Evolutionary conservation across 2,113 vertebrate species (phyloP), one percentile per base, ranked within the genome.

Genomic region (Coracopsis vasa): DNA sequence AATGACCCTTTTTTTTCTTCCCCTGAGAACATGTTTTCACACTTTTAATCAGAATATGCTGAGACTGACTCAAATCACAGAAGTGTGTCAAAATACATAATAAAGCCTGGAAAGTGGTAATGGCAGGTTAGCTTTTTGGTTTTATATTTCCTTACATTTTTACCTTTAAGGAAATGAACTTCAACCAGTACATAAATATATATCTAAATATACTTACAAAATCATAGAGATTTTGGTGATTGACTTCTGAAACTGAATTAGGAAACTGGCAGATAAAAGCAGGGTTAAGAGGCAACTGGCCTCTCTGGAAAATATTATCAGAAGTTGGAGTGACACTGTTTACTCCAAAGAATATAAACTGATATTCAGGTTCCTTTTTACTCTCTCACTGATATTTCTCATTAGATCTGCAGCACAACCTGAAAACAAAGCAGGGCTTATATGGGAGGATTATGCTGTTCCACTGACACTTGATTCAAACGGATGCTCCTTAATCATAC

Each of bases 381-480:
- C 33, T 74, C 20, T 84, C 31, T 16, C 27, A 48, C 15, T 88
- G 86, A 54, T 90, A 50, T 45, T 94, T 75, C 64, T 90, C 39
- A 27, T 70, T 48, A 85, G 47, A 94, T 80, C 35, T 72, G 28
- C 66, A 67, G 17, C 10, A 10, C 39, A 92, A 67, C 12, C 80
- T 70, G 42, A 47, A 93, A 94, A 80, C 81, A 93, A 96, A 94
- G 54, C n/a, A 65, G 50, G 20, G 39, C 13, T 93, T 90, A 86
- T 33, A 7, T 41, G 37, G n/a, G 73, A 77, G 90, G 47, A 90
- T 94, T 88, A 92, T 29, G 25, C 29, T 86, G 16, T 90, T 90
- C 71, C 74, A 70, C 53, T 85, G 42, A 31, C 45, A 41, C 45
- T 31, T 28, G 48, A 62, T 54, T 88, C 79, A 73, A 80, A 73